A percentile compares a stretch with the other conserved stretches of the same genome.
Conservation (phyloP, 2,113 vertebrate species). For the Nyctibius bracteatus region DNA sequence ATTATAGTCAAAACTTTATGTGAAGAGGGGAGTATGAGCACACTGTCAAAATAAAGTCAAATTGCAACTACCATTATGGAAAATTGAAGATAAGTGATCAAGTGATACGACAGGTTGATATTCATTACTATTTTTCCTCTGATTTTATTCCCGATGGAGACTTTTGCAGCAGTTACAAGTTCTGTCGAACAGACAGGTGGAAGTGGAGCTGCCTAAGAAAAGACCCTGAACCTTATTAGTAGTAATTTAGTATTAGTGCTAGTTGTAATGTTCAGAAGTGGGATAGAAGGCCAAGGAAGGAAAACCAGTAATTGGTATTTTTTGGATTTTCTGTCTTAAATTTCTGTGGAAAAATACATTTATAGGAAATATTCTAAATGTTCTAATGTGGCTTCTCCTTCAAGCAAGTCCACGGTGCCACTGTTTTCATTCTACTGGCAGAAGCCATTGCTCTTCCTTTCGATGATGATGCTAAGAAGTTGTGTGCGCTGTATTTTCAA, state of each 20-base stretch:
- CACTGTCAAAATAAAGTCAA: not conserved
- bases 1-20: not conserved
- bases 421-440: not conserved
- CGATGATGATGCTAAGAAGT: not conserved
- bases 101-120: not conserved
- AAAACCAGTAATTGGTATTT: not conserved
- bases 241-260: not conserved
- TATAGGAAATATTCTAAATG: accelerated
- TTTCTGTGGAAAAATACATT: not conserved
- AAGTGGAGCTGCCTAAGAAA: not conserved
- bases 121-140: not conserved
- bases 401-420: not conserved
- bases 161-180: not conserved
- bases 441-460: not conserved
- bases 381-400: not conserved
- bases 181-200: not conserved
- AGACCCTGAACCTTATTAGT: not conserved
- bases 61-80: not conserved
- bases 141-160: accelerated
- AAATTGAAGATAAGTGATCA: not conserved
- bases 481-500: not conserved
- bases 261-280: not conserved
- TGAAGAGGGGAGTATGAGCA: not conserved
- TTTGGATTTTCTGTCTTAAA: not conserved
- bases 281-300: not conserved